These are phyloP conservation scores for Phyllostomus discolor DNA, from an alignment of 2,113 vertebrate genomes.

Conservation along the genomic window DNA sequence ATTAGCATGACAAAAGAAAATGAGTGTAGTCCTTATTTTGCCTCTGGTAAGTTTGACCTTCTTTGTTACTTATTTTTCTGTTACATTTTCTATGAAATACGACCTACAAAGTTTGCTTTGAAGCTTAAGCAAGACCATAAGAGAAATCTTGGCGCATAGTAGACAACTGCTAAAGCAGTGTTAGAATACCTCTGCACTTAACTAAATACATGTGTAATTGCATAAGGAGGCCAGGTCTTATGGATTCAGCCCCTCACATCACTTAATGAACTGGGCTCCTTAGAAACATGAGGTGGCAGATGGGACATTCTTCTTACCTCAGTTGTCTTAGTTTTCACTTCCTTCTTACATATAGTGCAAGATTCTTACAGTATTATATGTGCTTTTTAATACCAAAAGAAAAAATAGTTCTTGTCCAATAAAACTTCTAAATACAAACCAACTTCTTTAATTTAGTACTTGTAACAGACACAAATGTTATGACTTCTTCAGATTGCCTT, in stretches of 20 bases:
- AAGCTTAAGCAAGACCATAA: background rate
- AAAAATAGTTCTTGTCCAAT: background rate
- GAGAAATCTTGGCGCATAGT: background rate
- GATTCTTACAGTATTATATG: background rate
- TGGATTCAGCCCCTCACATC: background rate
- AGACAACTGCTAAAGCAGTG: background rate
- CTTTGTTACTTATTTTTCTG: background rate
- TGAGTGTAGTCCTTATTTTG: background rate
- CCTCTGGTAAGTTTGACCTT: background rate
- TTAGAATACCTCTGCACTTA: background rate
- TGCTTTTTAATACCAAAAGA: background rate
- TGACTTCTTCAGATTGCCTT: background rate
- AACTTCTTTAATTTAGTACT: background rate
- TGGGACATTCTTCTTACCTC: background rate
- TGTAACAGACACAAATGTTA: background rate
- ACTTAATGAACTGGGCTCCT: background rate
- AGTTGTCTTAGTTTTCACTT: background rate
- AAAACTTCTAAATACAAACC: background rate
- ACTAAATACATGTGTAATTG: background rate
- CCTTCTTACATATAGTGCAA: background rate
- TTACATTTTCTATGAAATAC: background rate
- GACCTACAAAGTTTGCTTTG: background rate
- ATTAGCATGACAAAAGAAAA: background rate
- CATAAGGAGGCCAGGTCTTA: background rate
- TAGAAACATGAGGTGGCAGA: background rate